Base-by-base conservation (phyloP, 2,888 invertebrate species). In the Aleiodes testaceus region DNA sequence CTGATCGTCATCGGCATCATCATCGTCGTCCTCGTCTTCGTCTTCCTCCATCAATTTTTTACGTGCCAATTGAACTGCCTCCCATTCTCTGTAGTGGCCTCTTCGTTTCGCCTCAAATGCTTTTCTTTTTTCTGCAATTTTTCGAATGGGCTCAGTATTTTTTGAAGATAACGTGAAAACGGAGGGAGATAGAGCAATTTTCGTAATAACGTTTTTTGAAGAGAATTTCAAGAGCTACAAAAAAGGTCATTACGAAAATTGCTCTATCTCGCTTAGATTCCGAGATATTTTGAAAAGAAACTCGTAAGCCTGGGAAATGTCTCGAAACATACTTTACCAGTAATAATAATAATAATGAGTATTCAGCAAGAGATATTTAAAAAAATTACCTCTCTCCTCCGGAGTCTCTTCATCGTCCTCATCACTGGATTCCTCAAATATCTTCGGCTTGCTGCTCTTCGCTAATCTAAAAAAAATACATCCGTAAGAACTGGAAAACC, bases 71-170 rank as follows among this genome's bases (percentile, higher is more conserved):
- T 97, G 95, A 6, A 98, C 93, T 0, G 97, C 98, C 88, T 97
- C 94, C 88, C 95, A 99, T 88, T 99, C 99, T 88, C 98, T 97
- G 88, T 99, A 99, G 84, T 99, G 99, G 81, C 95, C 93, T 90
- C 97, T 98, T 75, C 99, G 91, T 86, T 97, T 98, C 79, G 93
- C 92, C 88, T 98, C 97, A 84, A 99, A 99, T 74, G 93, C 92
- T 81, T 92, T 90, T 81, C 94, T 91, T 81, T 92, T 92, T 79
- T 90, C 93, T 92, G 81, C 47, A 86, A 86, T 66, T 7, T 3
- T 12, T 66, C 63, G 68, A 47, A 26, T 52, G 70, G 18, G 50
- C 30, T 22, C 16, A n/a, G 49, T 45, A 11, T 47, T 53, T 7
- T 18, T 14, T 16, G 26, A 2, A 26, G 26, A 26, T 61, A 26